A percentile compares a stretch with the other conserved stretches of the same genome.
Evolutionary conservation across 2,888 invertebrate genomes (phyloP).

Genomic region (Anaspis maculata): DNA sequence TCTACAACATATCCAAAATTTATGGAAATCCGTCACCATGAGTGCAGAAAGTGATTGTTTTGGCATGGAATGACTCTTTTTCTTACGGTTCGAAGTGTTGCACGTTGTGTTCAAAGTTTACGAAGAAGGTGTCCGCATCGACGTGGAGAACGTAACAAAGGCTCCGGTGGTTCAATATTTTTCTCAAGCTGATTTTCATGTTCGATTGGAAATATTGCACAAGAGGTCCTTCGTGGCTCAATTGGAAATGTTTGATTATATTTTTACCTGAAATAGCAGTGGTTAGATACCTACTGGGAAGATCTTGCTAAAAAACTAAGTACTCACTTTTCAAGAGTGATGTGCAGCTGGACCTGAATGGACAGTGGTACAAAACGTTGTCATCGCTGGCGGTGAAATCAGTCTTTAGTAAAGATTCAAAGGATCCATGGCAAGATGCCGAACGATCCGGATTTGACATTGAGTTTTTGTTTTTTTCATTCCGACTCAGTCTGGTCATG

Average conservation of each 20-base stretch:
- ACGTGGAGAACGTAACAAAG: constrained; percentile 27
- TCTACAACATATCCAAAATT: no score
- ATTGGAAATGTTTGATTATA: constrained; percentile 34
- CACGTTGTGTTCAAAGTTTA: not conserved
- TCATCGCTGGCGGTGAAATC: constrained; percentile 8
- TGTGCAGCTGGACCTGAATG: constrained; percentile 28
- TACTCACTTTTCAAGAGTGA: constrained; percentile 17
- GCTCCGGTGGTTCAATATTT: constrained; percentile 23
- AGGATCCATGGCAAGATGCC: constrained; percentile 34
- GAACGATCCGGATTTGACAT: constrained; percentile 20
- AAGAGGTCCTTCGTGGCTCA: constrained; percentile 33
- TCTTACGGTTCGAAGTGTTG: not conserved
- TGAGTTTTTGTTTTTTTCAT: constrained; percentile 18
- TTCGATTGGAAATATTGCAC: constrained; percentile 35
- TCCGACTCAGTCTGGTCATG: constrained; percentile 21
- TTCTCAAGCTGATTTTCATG: constrained; percentile 25
- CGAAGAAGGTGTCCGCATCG: constrained; percentile 29
- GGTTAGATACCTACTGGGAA: no score
- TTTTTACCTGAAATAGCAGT: constrained; percentile 24
- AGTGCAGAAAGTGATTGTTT: no score
- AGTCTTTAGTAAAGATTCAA: constrained; percentile 27
- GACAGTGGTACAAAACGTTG: constrained; percentile 28
- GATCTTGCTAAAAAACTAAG: no score
- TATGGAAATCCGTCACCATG: no score
- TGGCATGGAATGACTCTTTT: no score